Evolutionary conservation across 2,113 vertebrate genomes (phyloP), one percentile per base, ranked within the genome.

Genomic region (Regulus satrapa): DNA sequence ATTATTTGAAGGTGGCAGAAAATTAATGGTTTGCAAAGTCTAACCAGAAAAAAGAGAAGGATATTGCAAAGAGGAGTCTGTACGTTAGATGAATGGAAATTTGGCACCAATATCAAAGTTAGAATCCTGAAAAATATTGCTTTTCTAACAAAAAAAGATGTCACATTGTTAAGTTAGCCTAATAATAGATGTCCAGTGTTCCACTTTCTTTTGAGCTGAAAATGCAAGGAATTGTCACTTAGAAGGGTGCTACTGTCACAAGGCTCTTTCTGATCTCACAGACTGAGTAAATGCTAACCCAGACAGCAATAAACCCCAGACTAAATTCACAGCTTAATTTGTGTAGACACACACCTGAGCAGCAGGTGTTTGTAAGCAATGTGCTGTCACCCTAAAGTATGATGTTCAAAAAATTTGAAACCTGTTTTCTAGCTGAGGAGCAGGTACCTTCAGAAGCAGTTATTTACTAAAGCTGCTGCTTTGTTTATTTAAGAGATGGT

Each of bases 1-100:
- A 48, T 64, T 56, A 56, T 91, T 96, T 92, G 85, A 95, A 89
- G 83, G 85, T 89, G 56, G 59, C 41, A 95, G 88, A 97, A 96
- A 10, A 26, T 24, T 14, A 52, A 18, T 5, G 3, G 20, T 34
- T 61, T 87, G 31, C 36, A 28, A 83, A 75, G 11, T 26, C 29
- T 78, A 31, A 58, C 5, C 18, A 36, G 32, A 32, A 48, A 64
- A 85, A 73, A 36, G 6, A 56, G 52, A 61, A 78, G 32, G 8
- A 4, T 34, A 29, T 4, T 29, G 13, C 7, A 31, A 82, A 66
- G 21, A n/a, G 14, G 14, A 52, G 2, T 56, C n/a, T 67, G 36
- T 40, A 3, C 17, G 66, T 18, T 6, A 12, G 9, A 59, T 41
- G 20, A 29, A 38, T 38, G 16, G 24, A 68, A 73, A 55, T 26